Percentiles rank a stretch among this genome's conserved stretches.
Conservation (phyloP, 2,888 invertebrate species). For the Nomada lathburiana region DNA sequence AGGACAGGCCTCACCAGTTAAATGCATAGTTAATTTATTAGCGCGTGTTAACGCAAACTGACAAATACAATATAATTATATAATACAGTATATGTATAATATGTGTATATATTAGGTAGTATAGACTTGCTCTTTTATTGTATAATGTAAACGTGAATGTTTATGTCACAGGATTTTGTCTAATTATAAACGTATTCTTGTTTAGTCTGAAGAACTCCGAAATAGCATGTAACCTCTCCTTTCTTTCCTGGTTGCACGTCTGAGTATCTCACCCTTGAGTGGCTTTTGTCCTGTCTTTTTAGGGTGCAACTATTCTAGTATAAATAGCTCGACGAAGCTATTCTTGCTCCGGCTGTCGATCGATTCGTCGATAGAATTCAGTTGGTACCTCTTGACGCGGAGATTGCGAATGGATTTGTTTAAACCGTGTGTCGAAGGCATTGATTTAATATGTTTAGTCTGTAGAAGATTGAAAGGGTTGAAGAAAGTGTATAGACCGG, state of each 20-base stretch:
- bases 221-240: slow-evolving; percentile 6
- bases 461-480: neutral
- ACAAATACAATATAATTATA: no score
- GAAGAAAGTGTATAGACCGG: neutral
- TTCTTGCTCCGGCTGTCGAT: slow-evolving; percentile 31
- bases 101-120: no score
- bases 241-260: slow-evolving; percentile 3
- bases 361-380: slow-evolving; percentile 11
- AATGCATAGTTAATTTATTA: no score
- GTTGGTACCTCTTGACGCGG: neutral
- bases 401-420: slow-evolving; percentile 14
- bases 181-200: no score
- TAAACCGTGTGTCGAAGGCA: neutral
- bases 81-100: no score
- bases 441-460: neutral
- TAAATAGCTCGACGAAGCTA: slow-evolving; percentile 28
- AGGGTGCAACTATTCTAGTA: slow-evolving; percentile 17
- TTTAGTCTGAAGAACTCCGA: no score
- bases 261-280: neutral
- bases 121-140: no score
- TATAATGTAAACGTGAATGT: no score
- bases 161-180: no score
- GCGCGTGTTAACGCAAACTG: no score
- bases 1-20: no score
- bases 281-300: slow-evolving; percentile 21